phyloP scores from a whole-genome alignment of 2,888 invertebrate genomes.

The Heliconius ismenius region DNA sequence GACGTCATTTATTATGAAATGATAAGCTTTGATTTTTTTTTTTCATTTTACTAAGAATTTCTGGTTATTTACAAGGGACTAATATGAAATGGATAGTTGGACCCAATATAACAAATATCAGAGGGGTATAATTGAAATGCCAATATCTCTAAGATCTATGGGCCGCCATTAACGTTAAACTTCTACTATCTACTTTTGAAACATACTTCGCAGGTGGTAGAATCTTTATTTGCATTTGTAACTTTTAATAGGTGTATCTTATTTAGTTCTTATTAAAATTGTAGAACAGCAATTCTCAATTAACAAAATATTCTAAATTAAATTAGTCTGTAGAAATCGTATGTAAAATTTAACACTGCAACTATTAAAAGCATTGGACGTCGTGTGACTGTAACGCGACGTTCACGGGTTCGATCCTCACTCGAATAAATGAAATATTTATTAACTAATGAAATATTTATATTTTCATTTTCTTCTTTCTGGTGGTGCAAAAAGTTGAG shows the following conservation, averaged over 20 bases:
- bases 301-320: no score
- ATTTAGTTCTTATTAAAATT: no score
- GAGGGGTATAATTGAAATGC: conserved; percentile 24
- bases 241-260: no score
- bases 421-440: no score
- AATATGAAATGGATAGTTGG: conserved; percentile 11
- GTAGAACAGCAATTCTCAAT: no score
- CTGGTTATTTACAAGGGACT: not conserved
- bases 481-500: no score
- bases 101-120: not conserved
- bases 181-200: not conserved
- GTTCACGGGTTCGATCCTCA: no score
- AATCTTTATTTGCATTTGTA: no score
- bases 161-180: not conserved
- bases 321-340: no score
- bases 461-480: no score
- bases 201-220: not conserved
- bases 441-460: no score
- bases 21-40: conserved; percentile 40
- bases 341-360: not conserved
- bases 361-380: not conserved
- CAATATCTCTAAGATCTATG: conserved; percentile 27
- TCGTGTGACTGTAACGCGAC: no score
- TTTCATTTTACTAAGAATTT: conserved; percentile 34
- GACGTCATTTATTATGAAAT: conserved; percentile 40